Evolutionary conservation across 35 echinoderm and acorn worm species (phyloP).

Genomic region (Holothuria glaberrima): DNA sequence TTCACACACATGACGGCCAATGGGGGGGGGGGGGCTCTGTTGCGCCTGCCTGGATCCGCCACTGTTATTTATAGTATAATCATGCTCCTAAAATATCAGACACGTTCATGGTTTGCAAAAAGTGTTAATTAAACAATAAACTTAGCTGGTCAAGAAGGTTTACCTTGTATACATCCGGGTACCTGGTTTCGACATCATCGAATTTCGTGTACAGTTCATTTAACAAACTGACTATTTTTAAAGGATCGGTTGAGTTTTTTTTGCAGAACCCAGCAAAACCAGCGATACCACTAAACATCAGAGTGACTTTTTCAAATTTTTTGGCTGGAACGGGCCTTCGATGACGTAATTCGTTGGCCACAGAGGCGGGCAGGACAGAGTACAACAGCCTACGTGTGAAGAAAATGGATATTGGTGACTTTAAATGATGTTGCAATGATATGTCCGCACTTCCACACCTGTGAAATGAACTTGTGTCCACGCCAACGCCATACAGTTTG

Average conservation of each 20-base stretch:
- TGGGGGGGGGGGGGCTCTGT: too few relatives aligned
- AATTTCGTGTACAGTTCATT: slow-evolving; percentile 90
- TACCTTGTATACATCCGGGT: slow-evolving; percentile 92
- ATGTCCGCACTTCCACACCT: too few relatives aligned
- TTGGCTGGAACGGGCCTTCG: slow-evolving; percentile 87
- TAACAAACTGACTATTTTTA: slow-evolving; percentile 81
- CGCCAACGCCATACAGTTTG: too few relatives aligned
- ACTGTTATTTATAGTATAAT: too few relatives aligned
- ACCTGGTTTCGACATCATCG: slow-evolving; percentile 68
- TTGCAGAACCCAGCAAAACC: slow-evolving; percentile 84
- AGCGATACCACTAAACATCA: slow-evolving; percentile 93
- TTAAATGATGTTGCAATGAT: too few relatives aligned
- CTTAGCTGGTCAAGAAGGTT: background rate
- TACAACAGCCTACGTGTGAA: slow-evolving; percentile 74
- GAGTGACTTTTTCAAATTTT: slow-evolving; percentile 86
- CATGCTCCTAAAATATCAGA: too few relatives aligned
- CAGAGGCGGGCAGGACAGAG: slow-evolving; percentile 87
- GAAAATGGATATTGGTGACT: background rate
- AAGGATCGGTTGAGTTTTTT: slow-evolving; percentile 74
- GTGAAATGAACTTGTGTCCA: too few relatives aligned
- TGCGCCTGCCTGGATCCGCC: too few relatives aligned
- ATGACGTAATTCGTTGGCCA: slow-evolving; percentile 93
- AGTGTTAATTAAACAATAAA: too few relatives aligned
- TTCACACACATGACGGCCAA: too few relatives aligned
- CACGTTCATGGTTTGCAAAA: too few relatives aligned